phyloP scores from a whole-genome alignment of 2,113 vertebrate species.

The Pseudorhombus dupliciocellatus region DNA sequence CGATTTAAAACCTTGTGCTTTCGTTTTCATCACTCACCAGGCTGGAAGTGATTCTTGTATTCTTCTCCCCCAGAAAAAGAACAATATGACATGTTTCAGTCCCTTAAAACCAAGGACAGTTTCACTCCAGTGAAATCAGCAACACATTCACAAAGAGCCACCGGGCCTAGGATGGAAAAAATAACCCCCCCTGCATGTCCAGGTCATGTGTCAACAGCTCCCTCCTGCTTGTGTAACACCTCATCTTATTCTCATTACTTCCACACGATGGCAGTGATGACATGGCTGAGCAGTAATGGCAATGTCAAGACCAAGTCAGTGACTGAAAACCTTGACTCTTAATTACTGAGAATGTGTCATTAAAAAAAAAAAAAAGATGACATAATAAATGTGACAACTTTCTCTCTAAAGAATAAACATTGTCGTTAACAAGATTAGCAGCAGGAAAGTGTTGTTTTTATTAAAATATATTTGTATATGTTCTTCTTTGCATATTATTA shows the following conservation, averaged over 20 bases:
- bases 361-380: too few relatives aligned
- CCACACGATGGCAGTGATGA: slow-evolving; percentile 50
- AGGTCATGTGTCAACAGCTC: slow-evolving; percentile 32
- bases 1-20: background rate
- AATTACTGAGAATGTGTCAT: too few relatives aligned
- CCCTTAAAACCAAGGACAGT: background rate
- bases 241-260: background rate
- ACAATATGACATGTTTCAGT: slow-evolving; percentile 53
- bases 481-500: background rate
- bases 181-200: background rate
- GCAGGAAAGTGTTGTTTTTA: background rate
- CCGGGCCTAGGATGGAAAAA: slow-evolving; percentile 14
- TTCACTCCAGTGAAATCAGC: slow-evolving; percentile 3
- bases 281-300: background rate
- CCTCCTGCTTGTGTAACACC: slow-evolving; percentile 32
- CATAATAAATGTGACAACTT: too few relatives aligned
- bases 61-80: slow-evolving; percentile 64
- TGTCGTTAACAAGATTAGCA: background rate
- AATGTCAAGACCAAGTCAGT: background rate
- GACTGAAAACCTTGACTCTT: too few relatives aligned
- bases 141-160: background rate
- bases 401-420: background rate
- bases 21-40: slow-evolving; percentile 48
- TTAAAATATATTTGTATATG: slow-evolving; percentile 44
- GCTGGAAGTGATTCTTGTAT: slow-evolving; percentile 64